Conservation (phyloP, 2,113 vertebrate species). For the Callorhinus ursinus region DNA sequence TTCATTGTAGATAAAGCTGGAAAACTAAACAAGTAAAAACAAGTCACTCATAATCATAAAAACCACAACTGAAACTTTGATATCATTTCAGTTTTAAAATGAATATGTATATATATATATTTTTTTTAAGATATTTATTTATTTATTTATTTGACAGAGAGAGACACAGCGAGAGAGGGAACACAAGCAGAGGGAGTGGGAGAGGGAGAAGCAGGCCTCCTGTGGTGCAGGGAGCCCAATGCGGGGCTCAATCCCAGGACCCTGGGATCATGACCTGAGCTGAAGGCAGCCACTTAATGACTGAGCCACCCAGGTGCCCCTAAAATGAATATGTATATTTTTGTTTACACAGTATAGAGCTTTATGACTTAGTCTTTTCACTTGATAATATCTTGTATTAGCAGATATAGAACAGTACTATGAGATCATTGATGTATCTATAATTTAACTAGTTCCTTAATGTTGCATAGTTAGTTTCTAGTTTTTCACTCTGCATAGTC, state of each 20-base stretch:
- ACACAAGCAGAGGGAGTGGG: no score
- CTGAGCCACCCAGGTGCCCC: no score
- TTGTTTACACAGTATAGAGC: background rate
- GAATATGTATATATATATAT: background rate
- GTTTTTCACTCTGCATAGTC: background rate
- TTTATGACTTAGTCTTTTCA: background rate
- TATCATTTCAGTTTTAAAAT: background rate
- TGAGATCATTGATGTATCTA: background rate
- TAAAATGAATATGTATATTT: background rate
- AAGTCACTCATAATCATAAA: background rate
- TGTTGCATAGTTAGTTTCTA: background rate
- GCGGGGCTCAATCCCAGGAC: no score
- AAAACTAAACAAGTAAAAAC: background rate
- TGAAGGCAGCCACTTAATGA: no score
- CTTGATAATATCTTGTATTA: background rate
- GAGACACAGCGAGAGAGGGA: no score
- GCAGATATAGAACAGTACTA: background rate
- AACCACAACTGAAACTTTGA: background rate
- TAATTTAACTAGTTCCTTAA: background rate
- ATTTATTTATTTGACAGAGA: no score
- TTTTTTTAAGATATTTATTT: no score
- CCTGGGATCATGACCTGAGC: no score
- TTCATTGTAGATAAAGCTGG: background rate
- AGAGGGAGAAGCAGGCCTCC: no score
- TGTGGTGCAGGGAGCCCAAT: no score